phyloP scores from a whole-genome alignment of 2,113 vertebrate genomes.

The Numenius arquata region DNA sequence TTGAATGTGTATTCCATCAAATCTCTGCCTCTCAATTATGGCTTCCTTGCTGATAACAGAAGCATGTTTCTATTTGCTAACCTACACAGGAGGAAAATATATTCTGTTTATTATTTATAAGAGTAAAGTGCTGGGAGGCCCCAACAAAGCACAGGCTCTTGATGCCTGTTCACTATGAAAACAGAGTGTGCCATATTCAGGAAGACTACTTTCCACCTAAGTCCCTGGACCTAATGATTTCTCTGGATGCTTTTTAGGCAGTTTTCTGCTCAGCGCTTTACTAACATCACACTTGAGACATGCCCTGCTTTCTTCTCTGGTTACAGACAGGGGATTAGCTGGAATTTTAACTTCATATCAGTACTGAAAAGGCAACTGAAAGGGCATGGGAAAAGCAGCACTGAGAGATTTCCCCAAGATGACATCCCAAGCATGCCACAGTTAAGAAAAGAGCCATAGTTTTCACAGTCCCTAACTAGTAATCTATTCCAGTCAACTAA shows the following conservation, averaged over 20 bases:
- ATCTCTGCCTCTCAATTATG: constrained; percentile 29
- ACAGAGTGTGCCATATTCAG: not conserved
- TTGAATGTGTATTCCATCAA: not conserved
- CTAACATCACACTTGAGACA: constrained; percentile 17
- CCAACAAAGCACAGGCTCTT: not conserved
- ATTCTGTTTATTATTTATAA: constrained; percentile 61
- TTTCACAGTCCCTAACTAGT: not conserved
- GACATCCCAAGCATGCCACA: not conserved
- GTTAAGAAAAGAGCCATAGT: not conserved
- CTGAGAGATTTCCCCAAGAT: not conserved
- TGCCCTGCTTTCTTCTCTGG: constrained; percentile 41
- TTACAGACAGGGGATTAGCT: not conserved
- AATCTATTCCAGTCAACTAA: not conserved
- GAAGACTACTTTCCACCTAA: not conserved
- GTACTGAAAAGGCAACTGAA: not conserved
- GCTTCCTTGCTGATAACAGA: constrained; percentile 24
- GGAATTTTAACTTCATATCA: not conserved
- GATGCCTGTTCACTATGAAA: not conserved
- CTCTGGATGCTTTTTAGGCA: constrained; percentile 13
- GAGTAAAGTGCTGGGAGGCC: constrained; percentile 24
- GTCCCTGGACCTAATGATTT: not conserved
- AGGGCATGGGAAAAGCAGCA: not conserved
- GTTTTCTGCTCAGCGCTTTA: constrained; percentile 8
- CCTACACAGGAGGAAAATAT: constrained; percentile 14
- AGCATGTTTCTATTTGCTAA: not conserved